phyloP scores from a whole-genome alignment of 2,113 vertebrate genomes.

The Menidia beryllina region DNA sequence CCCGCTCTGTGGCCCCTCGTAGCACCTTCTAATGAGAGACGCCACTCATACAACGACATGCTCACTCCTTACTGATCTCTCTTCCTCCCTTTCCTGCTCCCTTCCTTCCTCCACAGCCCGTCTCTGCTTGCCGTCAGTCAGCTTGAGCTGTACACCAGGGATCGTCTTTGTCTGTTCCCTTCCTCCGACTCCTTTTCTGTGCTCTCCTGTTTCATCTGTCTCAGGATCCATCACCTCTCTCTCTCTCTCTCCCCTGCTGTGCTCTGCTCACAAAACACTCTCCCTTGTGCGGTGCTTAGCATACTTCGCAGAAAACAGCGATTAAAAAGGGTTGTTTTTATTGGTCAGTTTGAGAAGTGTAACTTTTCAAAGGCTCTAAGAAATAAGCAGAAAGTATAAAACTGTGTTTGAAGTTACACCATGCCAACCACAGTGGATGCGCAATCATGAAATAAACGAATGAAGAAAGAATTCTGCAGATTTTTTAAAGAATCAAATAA shows the following conservation, averaged over 20 bases:
- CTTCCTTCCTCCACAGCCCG: constrained; percentile 24
- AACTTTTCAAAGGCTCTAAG: constrained; percentile 33
- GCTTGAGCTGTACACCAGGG: constrained; percentile 56
- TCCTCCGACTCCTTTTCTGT: constrained; percentile 32
- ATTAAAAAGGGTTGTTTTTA: constrained; percentile 63
- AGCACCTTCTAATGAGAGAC: constrained; percentile 85
- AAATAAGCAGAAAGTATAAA: constrained; percentile 60
- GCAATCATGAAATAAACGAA: constrained; percentile 58
- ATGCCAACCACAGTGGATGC: constrained; percentile 23
- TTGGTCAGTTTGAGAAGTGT: constrained; percentile 65
- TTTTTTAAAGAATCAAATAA: constrained; percentile 33
- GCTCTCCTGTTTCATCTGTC: constrained; percentile 57
- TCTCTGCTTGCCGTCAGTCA: constrained; percentile 64
- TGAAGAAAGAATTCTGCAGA: constrained; percentile 43
- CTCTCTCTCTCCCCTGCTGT: constrained; percentile 56
- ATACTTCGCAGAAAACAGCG: constrained; percentile 56
- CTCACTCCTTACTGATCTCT: constrained; percentile 61
- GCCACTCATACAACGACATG: constrained; percentile 76
- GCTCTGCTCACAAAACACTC: constrained; percentile 35
- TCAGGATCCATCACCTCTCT: constrained; percentile 65
- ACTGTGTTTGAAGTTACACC: constrained; percentile 55
- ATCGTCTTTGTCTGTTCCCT: constrained; percentile 64
- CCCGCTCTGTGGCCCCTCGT: constrained; percentile 79
- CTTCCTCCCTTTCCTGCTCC: constrained; percentile 52
- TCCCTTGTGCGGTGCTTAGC: constrained; percentile 37